These are phyloP conservation scores for Macrotrachela quadricornifera DNA, from an alignment of 1,140 invertebrate species.

Conservation along the genomic window DNA sequence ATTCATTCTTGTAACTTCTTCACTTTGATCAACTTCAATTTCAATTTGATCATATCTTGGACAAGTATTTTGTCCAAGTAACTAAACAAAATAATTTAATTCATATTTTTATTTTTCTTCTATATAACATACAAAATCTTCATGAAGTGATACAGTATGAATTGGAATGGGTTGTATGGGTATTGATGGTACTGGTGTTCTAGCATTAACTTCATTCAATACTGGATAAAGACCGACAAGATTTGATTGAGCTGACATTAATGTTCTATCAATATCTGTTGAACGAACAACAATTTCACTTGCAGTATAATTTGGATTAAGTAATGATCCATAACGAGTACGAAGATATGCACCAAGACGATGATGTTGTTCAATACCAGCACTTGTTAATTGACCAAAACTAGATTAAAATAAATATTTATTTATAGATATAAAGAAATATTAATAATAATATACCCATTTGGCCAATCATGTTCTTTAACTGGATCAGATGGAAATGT, in stretches of 20 bases:
- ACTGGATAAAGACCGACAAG: slow-evolving; percentile 50
- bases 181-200: too few relatives aligned
- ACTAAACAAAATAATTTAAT: too few relatives aligned
- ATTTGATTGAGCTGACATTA: slow-evolving; percentile 60
- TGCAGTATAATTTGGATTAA: slow-evolving; percentile 18
- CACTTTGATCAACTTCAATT: too few relatives aligned
- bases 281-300: slow-evolving; percentile 47
- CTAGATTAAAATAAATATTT: too few relatives aligned
- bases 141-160: neutral
- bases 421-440: slow-evolving; percentile 36
- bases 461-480: slow-evolving; percentile 44
- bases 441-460: slow-evolving; percentile 23
- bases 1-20: too few relatives aligned
- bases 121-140: too few relatives aligned
- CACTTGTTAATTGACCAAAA: slow-evolving; percentile 3
- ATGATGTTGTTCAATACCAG: slow-evolving; percentile 1
- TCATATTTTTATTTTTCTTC: too few relatives aligned
- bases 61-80: too few relatives aligned
- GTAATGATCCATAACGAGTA: neutral
- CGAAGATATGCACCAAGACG: neutral
- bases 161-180: neutral
- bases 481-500: slow-evolving; percentile 49
- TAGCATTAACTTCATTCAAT: neutral
- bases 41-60: too few relatives aligned
- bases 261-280: slow-evolving; percentile 54